phyloP scores from a whole-genome alignment of 2,113 vertebrate genomes.

The Gallinago undulata region DNA sequence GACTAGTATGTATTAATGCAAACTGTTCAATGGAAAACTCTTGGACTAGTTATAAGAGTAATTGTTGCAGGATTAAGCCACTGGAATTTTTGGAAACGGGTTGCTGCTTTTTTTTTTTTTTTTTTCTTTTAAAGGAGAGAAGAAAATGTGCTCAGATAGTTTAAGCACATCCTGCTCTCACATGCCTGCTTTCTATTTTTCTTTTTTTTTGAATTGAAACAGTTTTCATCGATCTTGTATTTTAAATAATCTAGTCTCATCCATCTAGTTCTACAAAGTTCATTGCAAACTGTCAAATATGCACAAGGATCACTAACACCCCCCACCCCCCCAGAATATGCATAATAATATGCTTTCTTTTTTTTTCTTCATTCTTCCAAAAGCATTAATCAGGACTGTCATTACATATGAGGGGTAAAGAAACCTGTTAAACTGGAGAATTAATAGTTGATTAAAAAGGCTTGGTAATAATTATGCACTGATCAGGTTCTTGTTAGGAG shows the following conservation, averaged over 20 bases:
- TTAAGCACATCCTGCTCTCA: background rate
- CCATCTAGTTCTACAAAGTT: background rate
- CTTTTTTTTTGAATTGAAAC: background rate
- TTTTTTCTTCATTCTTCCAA: background rate
- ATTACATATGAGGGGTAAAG: slow-evolving; percentile 13
- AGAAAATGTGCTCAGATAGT: background rate
- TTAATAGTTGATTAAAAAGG: slow-evolving; percentile 39
- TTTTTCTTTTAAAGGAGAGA: background rate
- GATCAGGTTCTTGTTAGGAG: slow-evolving; percentile 22
- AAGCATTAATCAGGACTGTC: slow-evolving; percentile 16
- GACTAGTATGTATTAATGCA: background rate
- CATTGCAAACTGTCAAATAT: background rate
- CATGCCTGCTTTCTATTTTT: background rate
- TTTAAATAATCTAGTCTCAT: background rate
- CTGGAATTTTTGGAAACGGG: background rate
- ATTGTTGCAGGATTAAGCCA: slow-evolving; percentile 14
- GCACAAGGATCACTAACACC: background rate
- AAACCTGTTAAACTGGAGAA: slow-evolving; percentile 59
- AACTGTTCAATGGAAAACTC: background rate
- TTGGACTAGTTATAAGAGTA: background rate
- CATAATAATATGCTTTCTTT: background rate
- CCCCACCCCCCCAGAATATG: background rate
- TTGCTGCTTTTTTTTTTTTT: background rate
- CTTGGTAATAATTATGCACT: background rate
- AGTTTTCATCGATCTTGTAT: background rate